These are phyloP conservation scores for Drosophila orena DNA, from an alignment of 1,140 invertebrate genomes.

Conservation along the genomic window DNA sequence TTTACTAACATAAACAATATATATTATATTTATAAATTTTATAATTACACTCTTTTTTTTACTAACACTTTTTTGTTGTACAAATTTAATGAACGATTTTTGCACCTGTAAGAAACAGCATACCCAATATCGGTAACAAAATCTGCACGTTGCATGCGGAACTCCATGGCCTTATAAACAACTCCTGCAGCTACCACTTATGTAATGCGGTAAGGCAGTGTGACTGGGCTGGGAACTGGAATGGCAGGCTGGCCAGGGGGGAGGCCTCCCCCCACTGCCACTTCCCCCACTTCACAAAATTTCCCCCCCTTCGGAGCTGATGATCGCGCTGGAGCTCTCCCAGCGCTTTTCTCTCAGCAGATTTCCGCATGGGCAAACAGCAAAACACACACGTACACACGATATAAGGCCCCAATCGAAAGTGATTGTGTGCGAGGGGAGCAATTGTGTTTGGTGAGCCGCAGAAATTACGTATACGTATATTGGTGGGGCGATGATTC, in stretches of 20 bases:
- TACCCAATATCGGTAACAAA: not conserved
- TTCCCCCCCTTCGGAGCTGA: slow-evolving; percentile 15
- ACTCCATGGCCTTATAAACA: slow-evolving; percentile 14
- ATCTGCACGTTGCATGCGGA: slow-evolving; percentile 61
- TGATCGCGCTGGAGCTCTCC: slow-evolving; percentile 10
- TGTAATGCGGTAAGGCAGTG: slow-evolving; percentile 55
- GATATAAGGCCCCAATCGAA: slow-evolving; percentile 8
- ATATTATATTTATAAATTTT: not conserved
- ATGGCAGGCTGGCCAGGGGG: slow-evolving; percentile 2
- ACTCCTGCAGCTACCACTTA: slow-evolving; percentile 55
- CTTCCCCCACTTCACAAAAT: no score
- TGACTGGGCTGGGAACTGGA: slow-evolving; percentile 65
- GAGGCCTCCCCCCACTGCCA: not conserved
- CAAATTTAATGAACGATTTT: not conserved
- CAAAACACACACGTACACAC: slow-evolving; percentile 4
- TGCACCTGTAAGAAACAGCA: slow-evolving; percentile 1
- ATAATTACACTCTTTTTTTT: not conserved
- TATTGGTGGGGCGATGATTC: slow-evolving; percentile 51
- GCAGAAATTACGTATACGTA: slow-evolving; percentile 21
- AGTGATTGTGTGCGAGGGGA: slow-evolving; percentile 10
- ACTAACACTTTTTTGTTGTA: not conserved
- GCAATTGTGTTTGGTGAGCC: slow-evolving; percentile 32
- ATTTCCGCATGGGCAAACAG: slow-evolving; percentile 63
- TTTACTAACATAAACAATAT: no score
- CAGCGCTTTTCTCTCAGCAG: slow-evolving; percentile 10